Conservation (phyloP, 2,797 vertebrate species). For the Gastrophryne carolinensis region DNA sequence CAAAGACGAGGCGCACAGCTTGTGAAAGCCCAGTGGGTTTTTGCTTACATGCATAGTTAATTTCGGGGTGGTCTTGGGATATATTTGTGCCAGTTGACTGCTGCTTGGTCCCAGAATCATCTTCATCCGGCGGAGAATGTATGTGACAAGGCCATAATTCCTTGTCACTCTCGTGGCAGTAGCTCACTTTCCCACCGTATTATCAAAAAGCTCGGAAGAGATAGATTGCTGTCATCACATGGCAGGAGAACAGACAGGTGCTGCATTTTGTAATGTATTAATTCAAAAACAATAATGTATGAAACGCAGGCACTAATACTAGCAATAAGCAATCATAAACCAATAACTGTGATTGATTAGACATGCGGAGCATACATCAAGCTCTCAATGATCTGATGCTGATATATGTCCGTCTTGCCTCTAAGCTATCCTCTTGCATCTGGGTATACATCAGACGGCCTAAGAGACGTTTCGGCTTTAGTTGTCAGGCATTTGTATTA, state of each 20-base stretch:
- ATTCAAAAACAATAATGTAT: slow-evolving; percentile 62
- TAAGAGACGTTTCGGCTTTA: neutral
- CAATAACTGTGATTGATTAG: slow-evolving; percentile 68
- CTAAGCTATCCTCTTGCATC: slow-evolving; percentile 40
- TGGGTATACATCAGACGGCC: slow-evolving; percentile 57
- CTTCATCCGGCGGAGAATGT: neutral
- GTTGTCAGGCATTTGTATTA: neutral
- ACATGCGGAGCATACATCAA: slow-evolving; percentile 64
- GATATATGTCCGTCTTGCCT: slow-evolving; percentile 57
- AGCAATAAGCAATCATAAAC: slow-evolving; percentile 70
- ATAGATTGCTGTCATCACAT: slow-evolving; percentile 42
- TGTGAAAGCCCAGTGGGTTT: neutral
- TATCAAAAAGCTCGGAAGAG: slow-evolving; percentile 30
- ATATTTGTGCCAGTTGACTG: slow-evolving; percentile 1
- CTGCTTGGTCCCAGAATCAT: slow-evolving; percentile 36
- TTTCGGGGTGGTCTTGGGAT: neutral
- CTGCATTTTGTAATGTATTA: slow-evolving; percentile 47
- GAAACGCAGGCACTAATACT: slow-evolving; percentile 60
- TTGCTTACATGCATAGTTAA: neutral
- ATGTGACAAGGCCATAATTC: slow-evolving; percentile 13
- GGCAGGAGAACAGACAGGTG: slow-evolving; percentile 33
- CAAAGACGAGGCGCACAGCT: neutral
- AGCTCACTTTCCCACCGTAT: slow-evolving; percentile 11
- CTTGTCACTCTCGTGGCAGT: slow-evolving; percentile 18
- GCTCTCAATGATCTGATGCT: slow-evolving; percentile 63